Percentiles rank a stretch among this genome's conserved stretches.
These are phyloP conservation scores for Hephaestus fuliginosus DNA, from an alignment of 2,797 vertebrate genomes.

Conservation along the genomic window DNA sequence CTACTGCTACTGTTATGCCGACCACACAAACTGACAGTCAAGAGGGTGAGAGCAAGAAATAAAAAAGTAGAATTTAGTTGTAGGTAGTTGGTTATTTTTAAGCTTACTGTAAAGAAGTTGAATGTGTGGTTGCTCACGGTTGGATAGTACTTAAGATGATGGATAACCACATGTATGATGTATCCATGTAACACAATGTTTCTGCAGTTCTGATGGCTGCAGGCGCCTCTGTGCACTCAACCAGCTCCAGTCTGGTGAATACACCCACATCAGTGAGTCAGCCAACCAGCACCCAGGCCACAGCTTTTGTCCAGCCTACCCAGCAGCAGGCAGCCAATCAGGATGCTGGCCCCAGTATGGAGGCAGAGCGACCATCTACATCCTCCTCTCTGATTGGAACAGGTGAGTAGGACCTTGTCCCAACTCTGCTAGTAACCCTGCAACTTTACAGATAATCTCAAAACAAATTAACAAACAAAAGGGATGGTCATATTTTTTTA, in stretches of 20 bases:
- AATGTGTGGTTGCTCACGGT: not conserved
- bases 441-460: not conserved
- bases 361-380: slow-evolving; percentile 92
- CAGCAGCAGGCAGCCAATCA: slow-evolving; percentile 91
- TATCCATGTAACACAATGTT: slow-evolving; percentile 15
- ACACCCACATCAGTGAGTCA: slow-evolving; percentile 87
- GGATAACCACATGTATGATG: not conserved
- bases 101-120: not conserved
- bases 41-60: slow-evolving; percentile 86
- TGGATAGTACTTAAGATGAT: not conserved
- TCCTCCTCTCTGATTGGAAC: slow-evolving; percentile 90
- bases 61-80: not conserved
- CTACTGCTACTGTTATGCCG: slow-evolving; percentile 98
- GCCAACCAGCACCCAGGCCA: slow-evolving; percentile 92
- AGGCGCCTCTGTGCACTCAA: slow-evolving; percentile 92
- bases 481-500: not conserved
- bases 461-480: not conserved
- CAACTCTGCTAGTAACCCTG: not conserved
- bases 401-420: slow-evolving; percentile 78
- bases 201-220: slow-evolving; percentile 88
- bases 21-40: slow-evolving; percentile 96
- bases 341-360: slow-evolving; percentile 87
- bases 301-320: slow-evolving; percentile 97
- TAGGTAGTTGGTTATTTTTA: not conserved
- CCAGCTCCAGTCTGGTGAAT: slow-evolving; percentile 91